Percentiles rank a stretch among this genome's conserved stretches.
Evolutionary conservation across 2,888 invertebrate species (phyloP).

Genomic region (Oithona nana): DNA sequence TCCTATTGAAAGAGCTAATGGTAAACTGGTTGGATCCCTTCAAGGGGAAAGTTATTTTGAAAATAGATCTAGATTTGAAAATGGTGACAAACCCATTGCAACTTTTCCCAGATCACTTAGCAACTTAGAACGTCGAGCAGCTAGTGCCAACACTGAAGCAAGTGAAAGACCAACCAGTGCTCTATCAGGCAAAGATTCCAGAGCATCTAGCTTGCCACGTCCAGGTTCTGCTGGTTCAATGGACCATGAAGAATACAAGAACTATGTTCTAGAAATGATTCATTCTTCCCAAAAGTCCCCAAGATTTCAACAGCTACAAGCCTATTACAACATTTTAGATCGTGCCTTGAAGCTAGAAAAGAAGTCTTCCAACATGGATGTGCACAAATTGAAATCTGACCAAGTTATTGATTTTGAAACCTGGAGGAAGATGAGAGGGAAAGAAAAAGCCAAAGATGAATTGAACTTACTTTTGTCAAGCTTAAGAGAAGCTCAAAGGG

Average conservation of each 20-base stretch:
- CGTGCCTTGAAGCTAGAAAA: conserved; percentile 61
- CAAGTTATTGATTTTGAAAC: conserved; percentile 60
- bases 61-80: neutral
- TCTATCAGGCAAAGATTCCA: neutral
- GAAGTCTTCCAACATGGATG: conserved; percentile 28
- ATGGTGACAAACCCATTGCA: neutral
- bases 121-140: neutral
- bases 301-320: conserved; percentile 60
- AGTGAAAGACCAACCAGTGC: neutral
- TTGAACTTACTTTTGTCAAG: conserved; percentile 52
- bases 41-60: neutral
- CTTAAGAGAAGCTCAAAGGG: conserved; percentile 53
- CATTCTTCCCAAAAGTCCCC: neutral
- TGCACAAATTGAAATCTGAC: conserved; percentile 10
- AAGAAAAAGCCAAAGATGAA: conserved; percentile 64
- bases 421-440: conserved; percentile 58
- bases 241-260: conserved; percentile 8
- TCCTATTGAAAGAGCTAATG: neutral
- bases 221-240: conserved; percentile 3
- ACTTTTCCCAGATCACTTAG: conserved; percentile 4
- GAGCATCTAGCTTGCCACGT: conserved; percentile 7
- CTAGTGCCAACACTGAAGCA: neutral
- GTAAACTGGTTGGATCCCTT: neutral
- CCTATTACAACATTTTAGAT: conserved; percentile 66
- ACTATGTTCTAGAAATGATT: conserved; percentile 10